Evolutionary conservation across 2,113 vertebrate species (phyloP).

Genomic region (Poicephalus meyeri): DNA sequence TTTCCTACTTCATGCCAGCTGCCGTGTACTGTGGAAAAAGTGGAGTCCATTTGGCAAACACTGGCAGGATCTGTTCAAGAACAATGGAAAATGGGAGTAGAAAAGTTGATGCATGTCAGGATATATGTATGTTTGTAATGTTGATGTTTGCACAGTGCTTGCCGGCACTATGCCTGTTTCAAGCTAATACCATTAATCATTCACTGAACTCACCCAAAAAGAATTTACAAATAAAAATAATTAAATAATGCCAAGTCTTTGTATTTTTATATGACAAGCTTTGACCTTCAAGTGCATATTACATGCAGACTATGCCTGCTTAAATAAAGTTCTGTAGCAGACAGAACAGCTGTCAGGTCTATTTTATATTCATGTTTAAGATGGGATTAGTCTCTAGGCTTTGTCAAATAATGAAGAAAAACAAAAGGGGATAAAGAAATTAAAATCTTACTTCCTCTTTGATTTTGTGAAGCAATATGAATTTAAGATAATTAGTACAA

Average conservation of each 20-base stretch:
- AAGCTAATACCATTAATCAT: conserved; percentile 43
- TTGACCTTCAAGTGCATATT: conserved; percentile 41
- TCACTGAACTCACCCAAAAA: conserved; percentile 18
- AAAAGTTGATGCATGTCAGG: conserved; percentile 23
- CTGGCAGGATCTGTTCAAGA: background rate
- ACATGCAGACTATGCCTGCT: conserved; percentile 28
- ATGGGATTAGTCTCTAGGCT: conserved; percentile 63
- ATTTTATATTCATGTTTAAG: conserved; percentile 67
- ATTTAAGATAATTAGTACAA: conserved; percentile 49
- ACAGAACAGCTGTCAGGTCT: conserved; percentile 59
- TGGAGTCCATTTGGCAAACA: background rate
- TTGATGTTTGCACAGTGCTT: conserved; percentile 24
- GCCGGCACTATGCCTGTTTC: background rate
- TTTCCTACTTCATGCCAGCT: background rate
- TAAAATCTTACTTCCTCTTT: conserved; percentile 54
- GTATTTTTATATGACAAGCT: background rate
- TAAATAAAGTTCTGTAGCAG: conserved; percentile 52
- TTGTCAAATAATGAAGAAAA: conserved; percentile 62
- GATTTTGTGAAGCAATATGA: conserved; percentile 47
- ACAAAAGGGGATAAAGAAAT: conserved; percentile 52
- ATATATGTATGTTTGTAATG: background rate
- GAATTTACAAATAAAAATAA: conserved; percentile 36
- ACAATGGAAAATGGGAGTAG: background rate
- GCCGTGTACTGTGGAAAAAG: background rate
- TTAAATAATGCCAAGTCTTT: background rate